phyloP scores from a whole-genome alignment of 2,113 vertebrate species.

The Vombatus ursinus region DNA sequence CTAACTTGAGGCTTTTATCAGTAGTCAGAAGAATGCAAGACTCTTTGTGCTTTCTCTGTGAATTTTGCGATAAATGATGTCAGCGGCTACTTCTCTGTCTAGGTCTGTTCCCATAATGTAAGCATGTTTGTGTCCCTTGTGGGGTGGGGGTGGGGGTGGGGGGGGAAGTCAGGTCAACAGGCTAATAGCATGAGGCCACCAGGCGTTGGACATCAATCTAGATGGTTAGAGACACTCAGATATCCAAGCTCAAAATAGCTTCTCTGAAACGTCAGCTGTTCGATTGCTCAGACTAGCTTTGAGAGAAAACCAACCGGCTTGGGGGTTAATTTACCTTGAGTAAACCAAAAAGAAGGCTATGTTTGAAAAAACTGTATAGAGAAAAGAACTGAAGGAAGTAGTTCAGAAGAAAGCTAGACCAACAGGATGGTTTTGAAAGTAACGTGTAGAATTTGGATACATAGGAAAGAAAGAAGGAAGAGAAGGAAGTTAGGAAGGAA shows the following conservation, averaged over 20 bases:
- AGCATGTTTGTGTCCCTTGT: neutral
- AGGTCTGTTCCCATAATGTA: neutral
- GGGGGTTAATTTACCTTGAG: neutral
- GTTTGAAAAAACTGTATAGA: neutral
- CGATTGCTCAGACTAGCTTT: slow-evolving; percentile 42
- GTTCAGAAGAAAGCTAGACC: neutral
- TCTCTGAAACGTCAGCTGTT: slow-evolving; percentile 71
- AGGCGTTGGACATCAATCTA: slow-evolving; percentile 19
- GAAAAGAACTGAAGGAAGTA: neutral
- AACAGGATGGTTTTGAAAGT: neutral
- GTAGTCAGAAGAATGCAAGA: neutral
- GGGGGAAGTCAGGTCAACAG: slow-evolving; percentile 50
- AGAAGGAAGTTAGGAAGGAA: neutral
- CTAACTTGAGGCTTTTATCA: neutral
- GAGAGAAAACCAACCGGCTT: slow-evolving; percentile 5
- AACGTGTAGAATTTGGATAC: neutral
- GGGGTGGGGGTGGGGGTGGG: slow-evolving; percentile 45
- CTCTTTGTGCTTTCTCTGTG: neutral
- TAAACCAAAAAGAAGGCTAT: neutral
- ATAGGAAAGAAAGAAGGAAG: neutral
- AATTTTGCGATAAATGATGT: neutral
- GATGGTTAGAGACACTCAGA: slow-evolving; percentile 30
- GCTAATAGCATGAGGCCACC: neutral
- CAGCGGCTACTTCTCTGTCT: neutral
- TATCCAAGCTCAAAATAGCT: slow-evolving; percentile 76